These are phyloP conservation scores for Drosophila borborema DNA, from an alignment of 2,888 invertebrate species.

Conservation along the genomic window DNA sequence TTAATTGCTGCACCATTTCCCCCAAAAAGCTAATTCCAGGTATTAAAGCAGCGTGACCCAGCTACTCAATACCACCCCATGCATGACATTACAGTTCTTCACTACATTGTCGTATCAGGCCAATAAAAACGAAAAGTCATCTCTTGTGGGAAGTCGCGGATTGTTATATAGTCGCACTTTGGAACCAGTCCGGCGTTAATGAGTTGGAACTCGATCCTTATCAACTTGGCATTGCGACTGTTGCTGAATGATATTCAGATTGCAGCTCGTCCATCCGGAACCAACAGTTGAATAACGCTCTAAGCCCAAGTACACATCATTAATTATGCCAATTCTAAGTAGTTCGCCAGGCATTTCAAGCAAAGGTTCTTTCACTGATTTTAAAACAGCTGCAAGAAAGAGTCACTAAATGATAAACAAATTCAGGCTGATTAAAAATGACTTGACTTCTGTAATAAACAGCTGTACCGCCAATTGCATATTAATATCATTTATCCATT, in stretches of 20 bases:
- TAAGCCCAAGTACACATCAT: neutral
- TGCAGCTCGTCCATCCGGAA: neutral
- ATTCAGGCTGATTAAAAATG: neutral
- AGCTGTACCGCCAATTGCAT: conserved; percentile 27
- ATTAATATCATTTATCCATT: conserved; percentile 3
- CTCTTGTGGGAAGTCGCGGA: conserved; percentile 6
- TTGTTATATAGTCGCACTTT: conserved; percentile 27
- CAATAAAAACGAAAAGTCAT: conserved; percentile 40
- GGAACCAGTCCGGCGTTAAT: conserved; percentile 38
- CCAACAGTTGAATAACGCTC: neutral
- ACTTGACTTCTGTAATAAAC: conserved; percentile 9
- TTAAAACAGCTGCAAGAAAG: conserved; percentile 31
- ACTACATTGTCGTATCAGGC: neutral
- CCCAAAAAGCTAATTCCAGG: conserved; percentile 38
- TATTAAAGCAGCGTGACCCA: conserved; percentile 25
- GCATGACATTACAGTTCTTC: conserved; percentile 32
- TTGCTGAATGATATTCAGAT: neutral
- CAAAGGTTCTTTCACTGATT: neutral
- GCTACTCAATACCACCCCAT: neutral
- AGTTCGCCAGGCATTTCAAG: neutral
- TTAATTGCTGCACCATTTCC: conserved; percentile 46
- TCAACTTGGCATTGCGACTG: conserved; percentile 1
- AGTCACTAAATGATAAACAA: no score
- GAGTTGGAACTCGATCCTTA: conserved; percentile 41
- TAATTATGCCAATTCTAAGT: neutral